phyloP scores from a whole-genome alignment of 2,113 vertebrate genomes.

The Phalacrocorax aristotelis region DNA sequence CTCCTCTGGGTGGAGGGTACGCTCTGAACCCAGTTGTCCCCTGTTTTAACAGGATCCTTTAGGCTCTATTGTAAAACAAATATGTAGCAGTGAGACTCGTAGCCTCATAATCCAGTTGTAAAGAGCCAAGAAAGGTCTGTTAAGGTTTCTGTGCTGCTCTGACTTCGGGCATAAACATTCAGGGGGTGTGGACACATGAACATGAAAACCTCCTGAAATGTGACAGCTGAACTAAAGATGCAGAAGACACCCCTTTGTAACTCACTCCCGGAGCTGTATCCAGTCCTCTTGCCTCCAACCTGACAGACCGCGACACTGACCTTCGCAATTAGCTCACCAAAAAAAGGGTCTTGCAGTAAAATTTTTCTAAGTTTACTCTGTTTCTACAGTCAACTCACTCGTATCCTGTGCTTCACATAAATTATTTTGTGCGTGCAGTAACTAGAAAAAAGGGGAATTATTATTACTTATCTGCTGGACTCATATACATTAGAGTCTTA shows the following conservation, averaged over 20 bases:
- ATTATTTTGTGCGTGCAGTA: neutral
- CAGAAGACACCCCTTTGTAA: neutral
- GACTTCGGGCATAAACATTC: neutral
- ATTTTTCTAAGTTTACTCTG: neutral
- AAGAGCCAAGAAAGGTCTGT: neutral
- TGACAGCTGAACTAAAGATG: neutral
- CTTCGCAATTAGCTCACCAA: neutral
- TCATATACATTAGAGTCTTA: neutral
- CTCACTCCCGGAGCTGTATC: neutral
- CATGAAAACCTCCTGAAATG: neutral
- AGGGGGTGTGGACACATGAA: neutral
- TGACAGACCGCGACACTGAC: neutral
- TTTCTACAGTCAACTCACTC: neutral
- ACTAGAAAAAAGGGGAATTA: neutral
- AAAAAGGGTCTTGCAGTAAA: neutral
- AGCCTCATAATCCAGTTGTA: neutral
- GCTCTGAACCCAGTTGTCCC: neutral
- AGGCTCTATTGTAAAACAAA: neutral
- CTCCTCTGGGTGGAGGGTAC: neutral
- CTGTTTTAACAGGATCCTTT: neutral
- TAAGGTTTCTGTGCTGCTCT: neutral
- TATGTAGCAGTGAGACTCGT: neutral
- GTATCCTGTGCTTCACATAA: neutral
- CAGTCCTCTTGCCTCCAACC: neutral
- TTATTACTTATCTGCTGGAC: neutral